phyloP scores from a whole-genome alignment of 2,797 vertebrate species.

The Myotis daubentonii region DNA sequence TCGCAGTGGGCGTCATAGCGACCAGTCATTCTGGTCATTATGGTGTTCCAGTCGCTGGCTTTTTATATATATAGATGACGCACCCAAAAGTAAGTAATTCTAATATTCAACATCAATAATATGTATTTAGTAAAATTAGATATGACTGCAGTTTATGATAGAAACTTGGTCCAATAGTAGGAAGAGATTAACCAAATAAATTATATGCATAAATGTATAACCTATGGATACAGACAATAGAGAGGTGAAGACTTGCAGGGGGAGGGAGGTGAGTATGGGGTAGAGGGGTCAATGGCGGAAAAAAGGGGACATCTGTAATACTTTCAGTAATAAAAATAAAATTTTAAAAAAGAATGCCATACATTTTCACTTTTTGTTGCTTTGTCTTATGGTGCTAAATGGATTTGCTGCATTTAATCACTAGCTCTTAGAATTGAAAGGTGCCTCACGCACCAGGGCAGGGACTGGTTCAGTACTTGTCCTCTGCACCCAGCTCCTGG shows the following conservation, averaged over 20 bases:
- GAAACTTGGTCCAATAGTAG: not conserved
- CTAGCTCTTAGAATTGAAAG: not conserved
- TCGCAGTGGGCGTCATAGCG: no score
- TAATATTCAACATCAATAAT: not conserved
- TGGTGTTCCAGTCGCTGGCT: no score
- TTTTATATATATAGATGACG: not conserved
- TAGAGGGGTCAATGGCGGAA: no score
- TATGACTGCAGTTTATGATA: not conserved
- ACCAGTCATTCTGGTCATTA: no score
- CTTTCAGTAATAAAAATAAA: no score
- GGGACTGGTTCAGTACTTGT: not conserved
- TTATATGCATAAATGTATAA: no score
- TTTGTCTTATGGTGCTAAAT: not conserved
- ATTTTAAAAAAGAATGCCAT: not conserved
- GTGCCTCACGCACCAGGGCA: not conserved
- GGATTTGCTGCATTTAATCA: not conserved
- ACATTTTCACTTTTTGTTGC: not conserved
- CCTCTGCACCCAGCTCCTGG: not conserved
- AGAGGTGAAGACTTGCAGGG: no score
- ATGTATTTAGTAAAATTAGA: not conserved
- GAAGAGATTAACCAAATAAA: no score
- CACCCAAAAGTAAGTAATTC: not conserved
- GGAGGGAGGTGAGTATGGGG: no score
- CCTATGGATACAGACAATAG: no score
- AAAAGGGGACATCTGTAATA: no score